phyloP scores from a whole-genome alignment of 2,888 invertebrate genomes.

The Drosophila peninsularis region DNA sequence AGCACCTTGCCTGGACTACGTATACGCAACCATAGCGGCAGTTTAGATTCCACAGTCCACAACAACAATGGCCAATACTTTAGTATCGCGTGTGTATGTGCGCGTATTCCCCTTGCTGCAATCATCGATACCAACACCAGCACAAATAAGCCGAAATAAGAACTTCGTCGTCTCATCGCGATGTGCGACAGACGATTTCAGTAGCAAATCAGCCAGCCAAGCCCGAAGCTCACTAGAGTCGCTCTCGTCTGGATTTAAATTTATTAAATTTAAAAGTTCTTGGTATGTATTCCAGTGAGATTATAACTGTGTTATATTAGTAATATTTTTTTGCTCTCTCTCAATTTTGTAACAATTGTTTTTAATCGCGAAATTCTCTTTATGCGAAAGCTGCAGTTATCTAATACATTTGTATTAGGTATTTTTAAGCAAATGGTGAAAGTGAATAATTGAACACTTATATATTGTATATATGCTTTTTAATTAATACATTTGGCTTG shows the following conservation, averaged over 20 bases:
- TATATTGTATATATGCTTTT: constrained; percentile 5
- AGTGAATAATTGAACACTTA: not conserved
- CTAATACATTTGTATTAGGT: constrained; percentile 51
- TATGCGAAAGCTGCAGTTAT: constrained; percentile 45
- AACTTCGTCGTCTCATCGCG: constrained; percentile 26
- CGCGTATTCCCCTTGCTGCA: constrained; percentile 33
- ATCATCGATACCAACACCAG: constrained; percentile 24
- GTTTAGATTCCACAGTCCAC: constrained; percentile 46
- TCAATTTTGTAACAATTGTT: constrained; percentile 11
- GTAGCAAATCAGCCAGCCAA: constrained; percentile 70
- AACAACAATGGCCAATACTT: constrained; percentile 55
- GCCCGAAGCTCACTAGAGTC: constrained; percentile 61
- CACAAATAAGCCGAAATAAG: constrained; percentile 12
- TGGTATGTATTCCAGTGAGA: constrained; percentile 61
- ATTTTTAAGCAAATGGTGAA: not conserved
- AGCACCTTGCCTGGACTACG: constrained; percentile 45
- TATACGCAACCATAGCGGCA: constrained; percentile 12
- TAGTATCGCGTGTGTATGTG: constrained; percentile 40
- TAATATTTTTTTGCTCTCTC: constrained; percentile 16
- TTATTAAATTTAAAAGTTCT: constrained; percentile 63
- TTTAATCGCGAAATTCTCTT: constrained; percentile 1
- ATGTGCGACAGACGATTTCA: constrained; percentile 43
- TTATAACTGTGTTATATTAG: constrained; percentile 20
- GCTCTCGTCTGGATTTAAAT: constrained; percentile 60
- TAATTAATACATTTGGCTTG: not conserved